phyloP scores from a whole-genome alignment of 2,113 vertebrate species.

The Paralichthys olivaceus region DNA sequence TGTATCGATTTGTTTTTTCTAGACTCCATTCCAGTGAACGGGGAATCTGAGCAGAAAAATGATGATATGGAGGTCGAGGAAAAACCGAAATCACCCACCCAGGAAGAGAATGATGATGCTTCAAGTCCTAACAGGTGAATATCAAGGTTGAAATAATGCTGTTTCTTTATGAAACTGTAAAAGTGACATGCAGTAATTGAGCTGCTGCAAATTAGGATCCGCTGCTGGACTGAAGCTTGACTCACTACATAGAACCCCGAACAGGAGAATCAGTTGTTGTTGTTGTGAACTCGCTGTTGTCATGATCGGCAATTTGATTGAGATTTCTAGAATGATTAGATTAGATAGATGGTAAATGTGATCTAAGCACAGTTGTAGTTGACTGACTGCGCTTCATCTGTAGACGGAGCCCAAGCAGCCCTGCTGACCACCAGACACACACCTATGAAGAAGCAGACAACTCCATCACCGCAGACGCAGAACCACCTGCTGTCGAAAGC shows the following conservation, averaged over 20 bases:
- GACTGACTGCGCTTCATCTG: slow-evolving; percentile 10
- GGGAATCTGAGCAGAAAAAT: slow-evolving; percentile 87
- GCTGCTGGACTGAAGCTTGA: too few relatives aligned
- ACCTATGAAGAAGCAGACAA: slow-evolving; percentile 66
- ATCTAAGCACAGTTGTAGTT: not conserved
- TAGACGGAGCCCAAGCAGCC: slow-evolving; percentile 75
- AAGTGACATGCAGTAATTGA: too few relatives aligned
- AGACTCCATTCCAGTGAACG: slow-evolving; percentile 90
- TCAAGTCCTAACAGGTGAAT: slow-evolving; percentile 78
- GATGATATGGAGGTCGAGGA: slow-evolving; percentile 64
- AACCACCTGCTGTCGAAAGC: slow-evolving; percentile 73
- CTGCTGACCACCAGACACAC: slow-evolving; percentile 63
- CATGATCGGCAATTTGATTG: too few relatives aligned
- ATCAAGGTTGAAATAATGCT: not conserved
- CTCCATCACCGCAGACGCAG: slow-evolving; percentile 65
- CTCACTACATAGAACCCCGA: too few relatives aligned
- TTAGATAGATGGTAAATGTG: not conserved
- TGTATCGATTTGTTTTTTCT: not conserved
- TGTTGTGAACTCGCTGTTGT: too few relatives aligned
- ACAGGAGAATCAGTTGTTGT: too few relatives aligned
- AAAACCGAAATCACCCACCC: slow-evolving; percentile 69
- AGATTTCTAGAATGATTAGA: too few relatives aligned
- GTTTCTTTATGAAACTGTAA: too few relatives aligned
- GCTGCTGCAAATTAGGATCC: too few relatives aligned
- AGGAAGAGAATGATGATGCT: slow-evolving; percentile 68